Evolutionary conservation across 2,797 vertebrate species (phyloP).

Genomic region (Squalus acanthias): DNA sequence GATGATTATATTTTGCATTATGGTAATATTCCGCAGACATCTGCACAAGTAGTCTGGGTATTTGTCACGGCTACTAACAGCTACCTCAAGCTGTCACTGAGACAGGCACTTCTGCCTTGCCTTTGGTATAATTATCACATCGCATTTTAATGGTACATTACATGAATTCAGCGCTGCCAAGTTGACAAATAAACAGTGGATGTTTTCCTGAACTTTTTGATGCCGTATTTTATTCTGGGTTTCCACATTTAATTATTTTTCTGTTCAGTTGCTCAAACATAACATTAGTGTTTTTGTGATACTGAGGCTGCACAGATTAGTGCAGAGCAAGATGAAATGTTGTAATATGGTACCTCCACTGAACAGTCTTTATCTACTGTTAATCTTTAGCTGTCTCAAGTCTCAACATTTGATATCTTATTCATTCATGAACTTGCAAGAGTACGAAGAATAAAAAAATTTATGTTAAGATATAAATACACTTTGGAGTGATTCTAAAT

Average conservation of each 20-base stretch:
- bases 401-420: not conserved
- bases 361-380: conserved; percentile 2
- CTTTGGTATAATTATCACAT: not conserved
- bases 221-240: not conserved
- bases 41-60: not conserved
- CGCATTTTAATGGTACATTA: not conserved
- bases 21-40: not conserved
- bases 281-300: not conserved
- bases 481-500: not conserved
- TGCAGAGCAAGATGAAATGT: not conserved
- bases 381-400: not conserved
- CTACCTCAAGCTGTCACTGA: not conserved
- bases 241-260: conserved; percentile 21
- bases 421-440: not conserved
- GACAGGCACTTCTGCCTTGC: not conserved
- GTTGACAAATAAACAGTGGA: not conserved
- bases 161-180: not conserved
- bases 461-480: not conserved
- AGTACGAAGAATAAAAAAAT: conserved; percentile 16
- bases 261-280: conserved; percentile 14
- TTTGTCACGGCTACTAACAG: not conserved
- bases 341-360: not conserved
- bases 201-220: not conserved
- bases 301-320: not conserved
- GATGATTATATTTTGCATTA: not conserved